Base-by-base conservation (phyloP, 2,888 invertebrate species). In the Auanema freiburgensis region DNA sequence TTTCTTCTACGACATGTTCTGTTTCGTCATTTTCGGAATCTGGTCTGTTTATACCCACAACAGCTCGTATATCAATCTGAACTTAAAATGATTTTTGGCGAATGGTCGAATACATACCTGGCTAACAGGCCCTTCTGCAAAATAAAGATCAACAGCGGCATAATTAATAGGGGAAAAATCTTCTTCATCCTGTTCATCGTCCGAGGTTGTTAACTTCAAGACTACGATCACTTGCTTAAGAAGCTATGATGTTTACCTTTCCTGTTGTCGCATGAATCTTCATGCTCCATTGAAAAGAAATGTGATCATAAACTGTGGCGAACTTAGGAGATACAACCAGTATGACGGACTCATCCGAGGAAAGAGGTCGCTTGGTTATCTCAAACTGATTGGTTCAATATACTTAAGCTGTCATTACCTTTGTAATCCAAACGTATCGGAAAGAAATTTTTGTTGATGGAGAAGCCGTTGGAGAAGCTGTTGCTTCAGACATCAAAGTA, bases 211-310 rank as follows among this genome's bases (percentile, higher is more conserved):
- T 23, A 52, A 24, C 50, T 57, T 14, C 5, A 55, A 59, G 46
- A 46, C 4, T 46, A 46, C 46, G 46, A 46, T 46, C 16, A 46
- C 23, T 46, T 5, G 8, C 8, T 46, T 46, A 8, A 3, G 6
- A 46, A 46, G 3, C 23, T 46, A 21, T 46, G 6, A 46, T 5
- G 46, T 8, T 23, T 23, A 75, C 78, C 72, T 69, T 63, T 55
- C 78, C 77, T 14, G 72, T 74, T 2, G 74, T 77, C 8, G 76
- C 78, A 55, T 81, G 79, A 24, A 81, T 69, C 58, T 76, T 64
- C 43, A 81, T 64, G 54, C 74, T 79, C 81, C 81, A 81, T 64
- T 82, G 81, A 65, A 81, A 81, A 12, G 79, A 74, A 33, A 81
- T 79, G 54, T 80, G 76, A 51, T 81, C 79, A 64, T 81, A 73